Conservation (phyloP, 2,888 invertebrate species). For the Eupithecia exiguata region DNA sequence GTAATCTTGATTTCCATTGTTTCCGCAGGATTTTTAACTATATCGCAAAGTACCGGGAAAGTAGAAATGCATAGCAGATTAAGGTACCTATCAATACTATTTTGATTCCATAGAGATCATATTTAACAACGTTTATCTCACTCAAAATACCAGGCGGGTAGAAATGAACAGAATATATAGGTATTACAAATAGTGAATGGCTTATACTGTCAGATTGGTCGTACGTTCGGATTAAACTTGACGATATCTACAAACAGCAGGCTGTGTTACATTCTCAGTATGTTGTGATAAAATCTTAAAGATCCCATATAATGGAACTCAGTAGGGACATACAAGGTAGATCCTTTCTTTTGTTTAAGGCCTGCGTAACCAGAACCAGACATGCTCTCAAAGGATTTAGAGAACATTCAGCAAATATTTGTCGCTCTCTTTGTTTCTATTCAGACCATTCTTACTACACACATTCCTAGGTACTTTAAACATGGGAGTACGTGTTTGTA, state of each 20-base stretch:
- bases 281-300: neutral
- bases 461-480: neutral
- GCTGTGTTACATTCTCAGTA: neutral
- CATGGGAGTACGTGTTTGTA: neutral
- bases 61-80: no score
- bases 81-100: no score
- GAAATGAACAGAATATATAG: no score
- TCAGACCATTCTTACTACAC: constrained; percentile 39
- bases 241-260: neutral
- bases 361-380: constrained; percentile 17
- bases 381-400: constrained; percentile 66
- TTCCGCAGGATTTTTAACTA: no score
- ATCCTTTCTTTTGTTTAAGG: constrained; percentile 16
- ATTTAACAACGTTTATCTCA: no score
- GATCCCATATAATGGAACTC: neutral
- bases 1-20: no score
- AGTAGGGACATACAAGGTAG: neutral
- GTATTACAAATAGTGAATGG: neutral
- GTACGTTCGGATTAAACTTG: neutral
- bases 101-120: no score
- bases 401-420: constrained; percentile 66
- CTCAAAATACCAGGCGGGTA: no score
- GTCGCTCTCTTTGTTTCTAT: constrained; percentile 63
- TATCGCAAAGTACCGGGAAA: no score
- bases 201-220: neutral